Percentiles rank a stretch among this genome's conserved stretches.
Conservation (phyloP, 1,140 invertebrate species). For the Leptonema lineaticorne region DNA sequence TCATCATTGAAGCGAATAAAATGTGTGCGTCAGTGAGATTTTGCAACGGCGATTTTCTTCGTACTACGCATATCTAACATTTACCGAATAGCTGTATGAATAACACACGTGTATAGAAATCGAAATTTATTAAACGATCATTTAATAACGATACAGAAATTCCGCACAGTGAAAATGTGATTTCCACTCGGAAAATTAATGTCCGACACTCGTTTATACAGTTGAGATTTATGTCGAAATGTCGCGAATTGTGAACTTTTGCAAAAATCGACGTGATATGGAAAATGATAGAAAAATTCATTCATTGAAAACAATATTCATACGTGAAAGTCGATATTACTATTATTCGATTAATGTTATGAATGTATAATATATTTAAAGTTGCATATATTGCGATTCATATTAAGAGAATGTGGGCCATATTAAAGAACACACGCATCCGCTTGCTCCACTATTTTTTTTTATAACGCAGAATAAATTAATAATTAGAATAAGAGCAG, state of each 20-base stretch:
- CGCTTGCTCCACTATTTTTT: conserved; percentile 7
- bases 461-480: no score
- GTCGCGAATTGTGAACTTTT: no score
- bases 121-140: no score
- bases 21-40: neutral
- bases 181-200: neutral
- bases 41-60: neutral
- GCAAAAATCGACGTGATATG: no score
- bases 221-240: no score
- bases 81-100: neutral
- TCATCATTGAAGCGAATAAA: no score
- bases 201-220: no score
- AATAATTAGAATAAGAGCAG: no score
- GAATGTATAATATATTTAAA: no score
- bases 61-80: neutral
- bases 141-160: neutral
- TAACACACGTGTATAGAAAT: neutral
- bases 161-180: neutral
- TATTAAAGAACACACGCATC: neutral
- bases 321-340: neutral
- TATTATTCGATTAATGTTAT: neutral
- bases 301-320: no score
- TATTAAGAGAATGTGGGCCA: conserved; percentile 20
- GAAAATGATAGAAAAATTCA: no score
- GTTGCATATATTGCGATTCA: conserved; percentile 10